Evolutionary conservation across 2,797 vertebrate genomes (phyloP).

Genomic region (Arctocebus calabarensis): DNA sequence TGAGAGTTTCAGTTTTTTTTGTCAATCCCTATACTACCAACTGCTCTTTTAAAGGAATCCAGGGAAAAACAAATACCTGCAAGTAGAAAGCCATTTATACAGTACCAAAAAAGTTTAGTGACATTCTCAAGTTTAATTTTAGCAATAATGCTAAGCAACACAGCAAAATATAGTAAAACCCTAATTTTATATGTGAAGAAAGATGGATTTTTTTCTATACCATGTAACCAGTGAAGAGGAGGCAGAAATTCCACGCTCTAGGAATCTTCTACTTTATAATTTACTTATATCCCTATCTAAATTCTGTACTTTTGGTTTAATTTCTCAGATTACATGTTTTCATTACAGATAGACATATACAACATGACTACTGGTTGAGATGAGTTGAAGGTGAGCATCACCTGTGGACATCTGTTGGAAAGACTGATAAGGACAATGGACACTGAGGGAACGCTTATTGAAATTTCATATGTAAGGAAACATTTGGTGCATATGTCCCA

Average conservation of each 20-base stretch:
- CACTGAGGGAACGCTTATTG: not conserved
- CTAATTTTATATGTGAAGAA: not conserved
- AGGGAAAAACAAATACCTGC: not conserved
- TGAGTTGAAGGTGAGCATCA: not conserved
- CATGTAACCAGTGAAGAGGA: not conserved
- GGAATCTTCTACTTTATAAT: not conserved
- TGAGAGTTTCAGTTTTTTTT: not conserved
- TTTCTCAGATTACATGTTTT: not conserved
- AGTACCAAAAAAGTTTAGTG: not conserved
- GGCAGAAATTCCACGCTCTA: not conserved
- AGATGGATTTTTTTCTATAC: constrained; percentile 2
- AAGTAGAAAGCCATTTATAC: constrained; percentile 25
- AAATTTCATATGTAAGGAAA: not conserved
- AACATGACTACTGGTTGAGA: not conserved
- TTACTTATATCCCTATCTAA: not conserved
- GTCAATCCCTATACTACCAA: not conserved
- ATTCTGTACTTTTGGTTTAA: not conserved
- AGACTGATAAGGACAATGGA: not conserved
- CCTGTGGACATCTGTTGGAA: not conserved
- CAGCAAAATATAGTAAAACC: not conserved
- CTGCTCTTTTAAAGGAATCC: not conserved
- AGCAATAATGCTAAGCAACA: constrained; percentile 35
- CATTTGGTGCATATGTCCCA: not conserved
- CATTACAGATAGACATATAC: not conserved
- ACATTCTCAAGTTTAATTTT: constrained; percentile 48